These are phyloP conservation scores for Sterrhoptilus dennistouni DNA, from an alignment of 2,113 vertebrate species.

Conservation along the genomic window DNA sequence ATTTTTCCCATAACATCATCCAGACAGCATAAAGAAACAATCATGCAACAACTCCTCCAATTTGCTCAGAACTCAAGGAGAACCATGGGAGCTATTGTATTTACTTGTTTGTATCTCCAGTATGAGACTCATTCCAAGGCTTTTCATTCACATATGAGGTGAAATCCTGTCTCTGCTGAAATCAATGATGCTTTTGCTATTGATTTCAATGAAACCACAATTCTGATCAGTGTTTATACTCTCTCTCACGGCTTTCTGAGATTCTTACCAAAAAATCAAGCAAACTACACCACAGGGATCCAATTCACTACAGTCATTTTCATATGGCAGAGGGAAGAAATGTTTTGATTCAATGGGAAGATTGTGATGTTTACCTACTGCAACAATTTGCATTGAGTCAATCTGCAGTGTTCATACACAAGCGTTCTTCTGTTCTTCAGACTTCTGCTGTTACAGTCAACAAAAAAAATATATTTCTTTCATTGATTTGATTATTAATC, in stretches of 20 bases:
- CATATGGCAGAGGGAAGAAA: neutral
- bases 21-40: neutral
- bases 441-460: neutral
- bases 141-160: neutral
- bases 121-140: neutral
- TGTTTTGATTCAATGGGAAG: neutral
- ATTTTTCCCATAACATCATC: neutral
- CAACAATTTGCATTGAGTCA: neutral
- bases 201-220: neutral
- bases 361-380: neutral
- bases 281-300: neutral
- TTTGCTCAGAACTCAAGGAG: neutral
- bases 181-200: neutral
- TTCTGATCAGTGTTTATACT: neutral
- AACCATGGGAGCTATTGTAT: neutral
- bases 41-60: neutral
- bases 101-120: neutral
- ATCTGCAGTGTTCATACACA: neutral
- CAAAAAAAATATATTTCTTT: fast-evolving
- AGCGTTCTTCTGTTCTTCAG: neutral
- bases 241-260: neutral
- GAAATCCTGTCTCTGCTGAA: neutral
- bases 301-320: neutral
- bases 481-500: neutral
- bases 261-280: neutral